Evolutionary conservation across 2,888 invertebrate species (phyloP).

Genomic region (Mylabris sibirica): DNA sequence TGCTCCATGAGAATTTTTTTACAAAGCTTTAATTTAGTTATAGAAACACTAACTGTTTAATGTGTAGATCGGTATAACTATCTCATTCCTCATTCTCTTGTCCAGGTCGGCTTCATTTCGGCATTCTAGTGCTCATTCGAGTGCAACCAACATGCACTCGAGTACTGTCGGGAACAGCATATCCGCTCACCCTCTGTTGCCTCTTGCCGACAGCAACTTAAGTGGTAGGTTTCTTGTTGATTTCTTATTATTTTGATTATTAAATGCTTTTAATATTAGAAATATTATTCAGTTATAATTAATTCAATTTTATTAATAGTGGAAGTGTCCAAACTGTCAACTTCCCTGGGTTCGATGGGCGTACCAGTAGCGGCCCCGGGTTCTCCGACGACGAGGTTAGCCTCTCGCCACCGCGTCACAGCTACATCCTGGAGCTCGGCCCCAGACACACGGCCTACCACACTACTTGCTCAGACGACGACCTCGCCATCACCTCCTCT

Average conservation of each 20-base stretch:
- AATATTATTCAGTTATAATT: not conserved
- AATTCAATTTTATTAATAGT: constrained; percentile 45
- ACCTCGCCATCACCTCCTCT: constrained; percentile 57
- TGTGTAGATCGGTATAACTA: constrained; percentile 42
- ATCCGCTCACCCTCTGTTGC: constrained; percentile 93
- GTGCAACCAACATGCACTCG: constrained; percentile 72
- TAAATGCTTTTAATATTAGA: constrained; percentile 14
- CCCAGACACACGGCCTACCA: constrained; percentile 63
- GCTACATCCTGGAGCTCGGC: constrained; percentile 69
- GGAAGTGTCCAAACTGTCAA: constrained; percentile 65
- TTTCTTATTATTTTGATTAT: constrained; percentile 27
- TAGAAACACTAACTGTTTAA: constrained; percentile 44
- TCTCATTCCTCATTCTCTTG: constrained; percentile 62
- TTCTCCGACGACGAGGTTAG: constrained; percentile 90
- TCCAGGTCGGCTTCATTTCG: constrained; percentile 95
- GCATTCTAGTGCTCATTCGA: constrained; percentile 76
- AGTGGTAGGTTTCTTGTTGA: constrained; percentile 61
- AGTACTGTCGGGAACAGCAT: constrained; percentile 84
- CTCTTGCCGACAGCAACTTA: constrained; percentile 73
- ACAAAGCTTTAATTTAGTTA: constrained; percentile 43
- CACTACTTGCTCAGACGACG: constrained; percentile 62
- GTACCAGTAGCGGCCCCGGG: constrained; percentile 65
- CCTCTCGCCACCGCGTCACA: constrained; percentile 69
- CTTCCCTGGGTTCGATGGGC: constrained; percentile 68
- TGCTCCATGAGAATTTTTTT: constrained; percentile 52